Evolutionary conservation across 2,888 invertebrate species (phyloP).

Genomic region (Lacanobia wlatinum): DNA sequence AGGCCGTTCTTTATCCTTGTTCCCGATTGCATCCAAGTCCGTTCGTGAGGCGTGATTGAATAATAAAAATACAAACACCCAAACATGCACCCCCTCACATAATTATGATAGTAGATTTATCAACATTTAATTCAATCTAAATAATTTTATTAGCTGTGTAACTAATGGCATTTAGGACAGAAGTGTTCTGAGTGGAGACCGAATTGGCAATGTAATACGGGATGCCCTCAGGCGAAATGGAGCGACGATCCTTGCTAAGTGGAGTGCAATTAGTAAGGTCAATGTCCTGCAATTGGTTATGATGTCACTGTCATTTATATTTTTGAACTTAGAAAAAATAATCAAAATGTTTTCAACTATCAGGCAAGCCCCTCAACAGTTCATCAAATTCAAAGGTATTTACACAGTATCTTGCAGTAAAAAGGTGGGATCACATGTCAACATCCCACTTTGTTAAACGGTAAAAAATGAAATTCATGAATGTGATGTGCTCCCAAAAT

Average conservation of each 20-base stretch:
- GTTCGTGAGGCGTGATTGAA: neutral
- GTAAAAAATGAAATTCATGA: too few species aligned
- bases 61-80: neutral
- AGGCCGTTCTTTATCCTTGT: neutral
- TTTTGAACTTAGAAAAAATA: neutral
- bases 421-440: too few species aligned
- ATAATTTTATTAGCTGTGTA: neutral
- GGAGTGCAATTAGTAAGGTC: slow-evolving; percentile 24
- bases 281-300: neutral
- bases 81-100: too few species aligned
- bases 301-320: neutral
- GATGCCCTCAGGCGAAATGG: slow-evolving; percentile 5
- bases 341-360: too few species aligned
- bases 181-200: neutral
- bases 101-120: too few species aligned
- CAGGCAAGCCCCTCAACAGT: too few species aligned
- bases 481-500: too few species aligned
- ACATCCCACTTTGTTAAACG: too few species aligned
- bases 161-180: neutral
- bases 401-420: too few species aligned
- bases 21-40: neutral
- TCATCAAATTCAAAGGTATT: too few species aligned
- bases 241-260: slow-evolving; percentile 6
- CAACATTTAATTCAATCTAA: too few species aligned
- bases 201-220: slow-evolving; percentile 2